Conservation (phyloP, 92 coral and sea anemone genomes). For the Siderastrea radians region DNA sequence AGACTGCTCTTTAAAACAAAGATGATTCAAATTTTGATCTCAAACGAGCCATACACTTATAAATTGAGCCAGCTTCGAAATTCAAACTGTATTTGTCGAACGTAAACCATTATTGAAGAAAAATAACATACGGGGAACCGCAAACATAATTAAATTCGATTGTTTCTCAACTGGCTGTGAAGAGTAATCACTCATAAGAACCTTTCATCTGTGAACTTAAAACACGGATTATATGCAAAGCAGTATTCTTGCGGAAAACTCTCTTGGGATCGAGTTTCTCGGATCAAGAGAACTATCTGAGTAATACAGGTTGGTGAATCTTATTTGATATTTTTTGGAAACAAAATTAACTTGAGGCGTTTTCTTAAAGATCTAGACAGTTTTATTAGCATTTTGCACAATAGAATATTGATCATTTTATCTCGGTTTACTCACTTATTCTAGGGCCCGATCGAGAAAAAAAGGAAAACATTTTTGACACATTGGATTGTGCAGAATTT, state of each 20-base stretch:
- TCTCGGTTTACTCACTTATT: neutral
- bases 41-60: neutral
- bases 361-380: neutral
- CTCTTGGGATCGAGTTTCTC: neutral
- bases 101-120: neutral
- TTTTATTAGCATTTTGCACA: neutral
- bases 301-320: neutral
- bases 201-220: neutral
- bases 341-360: neutral
- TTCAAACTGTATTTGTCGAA: slow-evolving; percentile 9
- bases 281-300: neutral
- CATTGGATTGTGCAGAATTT: too few species aligned
- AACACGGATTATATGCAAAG: neutral
- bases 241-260: too few species aligned
- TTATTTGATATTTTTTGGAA: neutral
- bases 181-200: neutral
- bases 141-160: neutral
- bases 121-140: slow-evolving; percentile 26
- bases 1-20: neutral
- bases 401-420: neutral
- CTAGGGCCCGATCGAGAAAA: neutral
- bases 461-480: neutral
- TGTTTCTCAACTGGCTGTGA: neutral
- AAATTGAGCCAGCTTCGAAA: neutral
- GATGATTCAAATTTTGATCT: neutral